Evolutionary conservation across 2,797 vertebrate genomes (phyloP), one percentile per base, ranked within the genome.

Genomic region (Remorina albescens): DNA sequence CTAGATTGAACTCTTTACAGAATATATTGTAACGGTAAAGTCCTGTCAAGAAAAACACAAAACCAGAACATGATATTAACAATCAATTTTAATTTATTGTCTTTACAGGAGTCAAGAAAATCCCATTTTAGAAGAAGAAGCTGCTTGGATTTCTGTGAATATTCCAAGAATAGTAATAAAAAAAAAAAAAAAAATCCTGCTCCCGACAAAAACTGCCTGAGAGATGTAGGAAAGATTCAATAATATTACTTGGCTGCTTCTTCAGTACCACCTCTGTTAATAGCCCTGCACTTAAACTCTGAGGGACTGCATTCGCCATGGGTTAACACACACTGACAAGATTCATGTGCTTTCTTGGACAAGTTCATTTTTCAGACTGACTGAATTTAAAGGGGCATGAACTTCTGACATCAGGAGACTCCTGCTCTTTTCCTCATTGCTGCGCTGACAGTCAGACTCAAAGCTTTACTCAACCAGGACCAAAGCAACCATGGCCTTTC

Each of bases 381-480:
- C 55, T 63, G 55, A 64, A 58, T 15, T 51, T 30, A 58, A 69
- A 67, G 12, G 51, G 68, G 53, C 36, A 26, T 23, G 63, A 54
- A 53, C 62, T 26, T 18, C 18, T 10, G 39, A 47, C 55, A 18
- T 53, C 21, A 23, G 25, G 42, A 18, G 68, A 47, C 47, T 57
- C 9, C 51, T 28, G 46, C 11, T 56, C 39, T 80, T 46, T 55
- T 55, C 37, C 15, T 69, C 41, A 41, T 23, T 47, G 44, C 12
- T 71, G 66, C 16, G 0, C 44, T 51, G 49, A 9, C 73, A 60
- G 56, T 57, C 54, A 79, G 16, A 39, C 37, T 51, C 26, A 3
- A 76, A 84, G 86, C 80, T 88, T 84, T 69, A 78, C 73, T 65
- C 59, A 65, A 81, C 34, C 51, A 47, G 84, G 87, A 89, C 85